Percentiles rank a stretch among this genome's conserved stretches.
phyloP scores from a whole-genome alignment of 1,140 invertebrate species.

The Brachionus rotundiformis region DNA sequence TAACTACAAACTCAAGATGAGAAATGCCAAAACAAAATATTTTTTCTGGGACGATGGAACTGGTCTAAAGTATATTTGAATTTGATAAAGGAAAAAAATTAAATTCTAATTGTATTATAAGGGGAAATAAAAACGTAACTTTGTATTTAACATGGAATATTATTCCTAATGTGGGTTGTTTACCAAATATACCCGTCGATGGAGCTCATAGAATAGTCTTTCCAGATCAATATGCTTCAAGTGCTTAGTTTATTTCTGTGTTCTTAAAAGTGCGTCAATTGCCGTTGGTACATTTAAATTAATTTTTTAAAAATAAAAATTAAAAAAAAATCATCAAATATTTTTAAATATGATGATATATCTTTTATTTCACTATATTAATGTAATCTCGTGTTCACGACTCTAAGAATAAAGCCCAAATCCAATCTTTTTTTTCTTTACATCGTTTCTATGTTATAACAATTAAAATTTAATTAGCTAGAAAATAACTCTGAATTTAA shows the following conservation, averaged over 20 bases:
- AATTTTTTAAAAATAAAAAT: not conserved
- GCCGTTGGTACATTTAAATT: not conserved
- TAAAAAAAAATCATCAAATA: not conserved
- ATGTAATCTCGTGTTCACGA: no score
- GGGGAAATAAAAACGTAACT: conserved; percentile 87
- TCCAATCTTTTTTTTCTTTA: no score
- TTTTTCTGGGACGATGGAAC: conserved; percentile 99
- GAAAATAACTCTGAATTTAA: no score
- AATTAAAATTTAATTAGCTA: no score
- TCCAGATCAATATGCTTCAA: conserved; percentile 65
- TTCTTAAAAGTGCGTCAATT: not conserved
- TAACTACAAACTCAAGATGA: conserved; percentile 83
- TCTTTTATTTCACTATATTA: no score
- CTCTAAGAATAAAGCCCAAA: no score
- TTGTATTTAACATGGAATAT: conserved; percentile 95
- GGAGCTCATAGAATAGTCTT: conserved; percentile 85
- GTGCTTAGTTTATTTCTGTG: not conserved
- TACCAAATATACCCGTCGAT: conserved; percentile 79
- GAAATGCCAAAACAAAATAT: conserved; percentile 95
- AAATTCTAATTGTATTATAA: conserved; percentile 66
- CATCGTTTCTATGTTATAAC: no score
- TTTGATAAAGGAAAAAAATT: not conserved
- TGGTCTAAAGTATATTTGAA: conserved; percentile 76
- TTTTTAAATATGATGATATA: no score
- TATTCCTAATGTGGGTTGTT: conserved; percentile 91